Percentiles rank a stretch among this genome's conserved stretches.
Conservation (phyloP, 1,140 invertebrate species). For the Aporrectodea caliginosa region DNA sequence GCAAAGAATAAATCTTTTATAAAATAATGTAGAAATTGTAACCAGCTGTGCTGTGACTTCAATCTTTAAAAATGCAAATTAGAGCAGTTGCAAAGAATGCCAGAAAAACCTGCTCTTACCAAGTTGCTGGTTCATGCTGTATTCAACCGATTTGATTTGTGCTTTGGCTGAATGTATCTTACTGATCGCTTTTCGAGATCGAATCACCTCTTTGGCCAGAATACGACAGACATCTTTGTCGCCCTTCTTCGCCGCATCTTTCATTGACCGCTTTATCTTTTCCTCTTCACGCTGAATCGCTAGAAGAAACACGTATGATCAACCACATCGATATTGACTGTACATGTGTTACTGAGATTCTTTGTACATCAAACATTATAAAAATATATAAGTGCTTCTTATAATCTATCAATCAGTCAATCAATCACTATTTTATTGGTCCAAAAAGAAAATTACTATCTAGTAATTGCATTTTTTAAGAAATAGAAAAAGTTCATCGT, state of each 20-base stretch:
- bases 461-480: background rate
- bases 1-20: no score
- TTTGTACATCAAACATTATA: conserved; percentile 7
- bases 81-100: no score
- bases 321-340: no score
- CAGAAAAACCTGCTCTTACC: no score
- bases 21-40: no score
- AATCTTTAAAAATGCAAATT: no score
- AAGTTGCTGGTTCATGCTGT: conserved; percentile 98
- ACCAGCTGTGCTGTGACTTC: no score
- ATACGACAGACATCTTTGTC: conserved; percentile 91
- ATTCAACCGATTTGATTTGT: conserved; percentile 92
- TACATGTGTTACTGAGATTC: background rate
- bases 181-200: conserved; percentile 80
- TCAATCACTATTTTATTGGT: conserved; percentile 21
- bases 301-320: conserved; percentile 41
- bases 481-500: background rate
- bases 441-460: background rate
- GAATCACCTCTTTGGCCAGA: conserved; percentile 90
- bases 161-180: conserved; percentile 94
- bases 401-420: conserved; percentile 18
- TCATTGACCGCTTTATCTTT: conserved; percentile 87
- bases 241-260: conserved; percentile 92
- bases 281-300: conserved; percentile 95
- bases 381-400: background rate